Evolutionary conservation across 1,140 invertebrate species (phyloP), one percentile per base, ranked within the genome.

Genomic region (Drosophila rufa): DNA sequence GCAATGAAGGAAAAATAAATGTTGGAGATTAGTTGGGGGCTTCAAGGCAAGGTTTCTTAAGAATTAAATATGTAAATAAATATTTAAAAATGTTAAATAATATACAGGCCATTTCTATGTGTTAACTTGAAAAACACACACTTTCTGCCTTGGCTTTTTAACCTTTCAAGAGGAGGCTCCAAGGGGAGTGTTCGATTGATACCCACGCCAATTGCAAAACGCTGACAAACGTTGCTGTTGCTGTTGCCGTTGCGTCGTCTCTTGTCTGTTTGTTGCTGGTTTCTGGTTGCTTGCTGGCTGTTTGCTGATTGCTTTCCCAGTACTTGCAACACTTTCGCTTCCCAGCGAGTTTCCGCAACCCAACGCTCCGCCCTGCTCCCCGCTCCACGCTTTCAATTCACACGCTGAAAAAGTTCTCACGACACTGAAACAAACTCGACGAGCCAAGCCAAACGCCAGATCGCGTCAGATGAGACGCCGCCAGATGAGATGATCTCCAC

Each of bases 321-420:
- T 57, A 60, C 55, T 57, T 70, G 75, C 75, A 79, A 79, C 75
- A 79, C 75, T 79, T 79, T 78, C 75, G 75, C 75, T 78, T 45
- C 55, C 40, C 75, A 66, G 68, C 36, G 59, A 62, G 61, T 60
- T 46, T 75, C 55, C 64, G 62, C 55, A 42, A 59, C 56, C 59
- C 45, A 46, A 33, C 33, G 46, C 33, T 38, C 15, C 22, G 19
- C 22, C 53, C 27, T 11, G 11, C 15, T 15, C 50, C 14, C 43
- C 50, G 30, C 42, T 45, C 60, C 33, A 56, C 33, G 60, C 76
- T 79, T 85, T 82, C 68, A 79, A 89, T 90, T 90, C 84, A 89
- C 84, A 89, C 84, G 84, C 68, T 89, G 75, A 90, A 90, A 83
- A 76, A 84, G 86, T 89, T 89, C 84, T 89, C 84, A 89, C 84